Base-by-base conservation (phyloP, 2,888 invertebrate species). In the Tenthredo amoena region DNA sequence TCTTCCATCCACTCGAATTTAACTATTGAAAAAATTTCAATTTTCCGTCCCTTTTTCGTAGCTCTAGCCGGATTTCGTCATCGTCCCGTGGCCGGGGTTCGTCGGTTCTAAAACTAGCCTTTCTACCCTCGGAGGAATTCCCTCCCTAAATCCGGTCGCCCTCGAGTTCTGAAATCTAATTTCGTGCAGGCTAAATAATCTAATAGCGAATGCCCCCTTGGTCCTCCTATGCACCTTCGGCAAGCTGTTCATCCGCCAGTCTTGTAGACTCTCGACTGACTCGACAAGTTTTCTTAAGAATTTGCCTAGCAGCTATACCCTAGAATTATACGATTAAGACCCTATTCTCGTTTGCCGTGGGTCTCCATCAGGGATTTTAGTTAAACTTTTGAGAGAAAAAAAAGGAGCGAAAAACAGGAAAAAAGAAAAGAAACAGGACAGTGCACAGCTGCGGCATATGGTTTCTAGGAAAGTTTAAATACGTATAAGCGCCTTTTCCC, bases 131-230 rank as follows among this genome's bases (percentile, higher is more conserved):
- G 37, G 81, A 62, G 10, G 15, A 81, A 58, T 34, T 77, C 62
- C 81, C 81, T 21, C 81, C 62, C 62, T 81, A 40, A 81, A 81
- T 81, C 81, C 81, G 81, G 21, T 40, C 21, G 37, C 84, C 43
- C 47, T 31, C 71, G 55, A 77, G 72, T 82, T 87, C 85, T 84
- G 86, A 87, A 86, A 88, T 87, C 89, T 89, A 89, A 89, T 89
- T 89, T 89, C 55, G 81, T 83, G 47, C 76, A 77, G 87, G 87
- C 86, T 89, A 88, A 89, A 89, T 89, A 89, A 89, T 89, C 87
- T 89, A 89, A 89, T 88, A 87, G 87, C 77, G 86, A 84, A 87
- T 88, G 87, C 88, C 88, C 87, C 87, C 87, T 87, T 71, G 87
- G 82, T 87, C 86, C 87, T 89, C 88, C 87, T 87, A 88, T 50